Evolutionary conservation across 2,113 vertebrate species (phyloP).

Genomic region (Syngnathus floridae): DNA sequence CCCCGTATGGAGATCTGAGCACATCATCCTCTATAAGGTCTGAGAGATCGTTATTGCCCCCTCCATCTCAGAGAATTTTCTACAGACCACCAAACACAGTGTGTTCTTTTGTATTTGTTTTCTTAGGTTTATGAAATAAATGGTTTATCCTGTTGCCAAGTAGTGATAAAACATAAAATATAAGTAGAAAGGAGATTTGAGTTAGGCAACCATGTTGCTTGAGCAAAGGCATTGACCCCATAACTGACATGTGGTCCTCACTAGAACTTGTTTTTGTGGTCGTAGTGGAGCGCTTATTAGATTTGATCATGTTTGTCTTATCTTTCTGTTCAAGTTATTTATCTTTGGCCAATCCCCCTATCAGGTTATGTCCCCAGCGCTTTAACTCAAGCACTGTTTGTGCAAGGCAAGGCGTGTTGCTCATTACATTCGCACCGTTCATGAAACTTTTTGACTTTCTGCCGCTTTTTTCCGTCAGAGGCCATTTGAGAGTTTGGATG

Average conservation of each 20-base stretch:
- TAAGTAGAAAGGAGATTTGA: conserved; percentile 22
- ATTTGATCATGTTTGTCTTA: conserved; percentile 70
- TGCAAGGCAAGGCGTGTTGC: conserved; percentile 57
- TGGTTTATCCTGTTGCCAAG: conserved; percentile 7
- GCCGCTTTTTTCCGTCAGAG: conserved; percentile 11
- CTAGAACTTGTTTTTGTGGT: conserved; percentile 64
- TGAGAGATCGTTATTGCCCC: conserved; percentile 52
- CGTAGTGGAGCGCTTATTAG: conserved; percentile 54
- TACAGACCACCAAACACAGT: conserved; percentile 27
- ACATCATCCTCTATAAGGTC: conserved; percentile 54
- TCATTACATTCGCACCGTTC: conserved; percentile 37
- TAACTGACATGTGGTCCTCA: conserved; percentile 66
- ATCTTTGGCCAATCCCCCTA: conserved; percentile 53
- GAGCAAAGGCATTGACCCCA: conserved; percentile 41
- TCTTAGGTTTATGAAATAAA: background rate
- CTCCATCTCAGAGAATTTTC: conserved; percentile 48
- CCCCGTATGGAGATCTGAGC: conserved; percentile 53
- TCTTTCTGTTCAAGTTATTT: conserved; percentile 60
- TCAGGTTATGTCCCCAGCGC: conserved; percentile 48
- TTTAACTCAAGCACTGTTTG: conserved; percentile 39
- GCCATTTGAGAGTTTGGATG: background rate
- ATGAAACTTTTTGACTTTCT: conserved; percentile 24
- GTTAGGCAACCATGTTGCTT: conserved; percentile 31
- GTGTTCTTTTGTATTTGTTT: conserved; percentile 4
- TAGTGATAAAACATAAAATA: conserved; percentile 18